Evolutionary conservation across 1,140 invertebrate genomes (phyloP).

Genomic region (Habropoda laboriosa): DNA sequence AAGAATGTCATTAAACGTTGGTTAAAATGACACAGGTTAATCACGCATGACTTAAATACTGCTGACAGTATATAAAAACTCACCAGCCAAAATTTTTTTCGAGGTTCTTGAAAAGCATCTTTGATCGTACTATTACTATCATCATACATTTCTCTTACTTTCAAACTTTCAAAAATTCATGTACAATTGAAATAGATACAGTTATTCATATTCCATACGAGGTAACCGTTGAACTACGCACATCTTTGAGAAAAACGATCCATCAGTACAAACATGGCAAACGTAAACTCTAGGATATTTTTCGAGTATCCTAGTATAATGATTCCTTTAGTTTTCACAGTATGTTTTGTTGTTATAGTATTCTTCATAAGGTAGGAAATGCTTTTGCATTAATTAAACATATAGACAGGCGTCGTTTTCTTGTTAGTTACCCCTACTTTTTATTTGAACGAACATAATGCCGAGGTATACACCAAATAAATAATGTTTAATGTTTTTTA

Average conservation of each 20-base stretch:
- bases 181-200: neutral
- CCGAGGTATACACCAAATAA: neutral
- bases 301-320: constrained; percentile 9
- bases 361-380: constrained; percentile 25
- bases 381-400: neutral
- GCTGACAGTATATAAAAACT: constrained; percentile 26
- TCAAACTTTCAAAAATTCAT: neutral
- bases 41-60: neutral
- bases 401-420: neutral
- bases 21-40: neutral
- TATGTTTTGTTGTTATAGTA: neutral
- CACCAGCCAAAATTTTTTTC: constrained; percentile 78
- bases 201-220: constrained; percentile 10
- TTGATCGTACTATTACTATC: constrained; percentile 71
- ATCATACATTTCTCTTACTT: constrained; percentile 54
- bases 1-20: constrained; percentile 27
- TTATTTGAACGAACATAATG: neutral
- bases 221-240: constrained; percentile 2
- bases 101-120: constrained; percentile 76
- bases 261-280: neutral
- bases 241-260: neutral
- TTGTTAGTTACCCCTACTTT: neutral
- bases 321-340: neutral
- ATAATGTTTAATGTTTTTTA: neutral
- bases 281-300: neutral